phyloP scores from a whole-genome alignment of 2,113 vertebrate genomes.

The Glaucomys volans region DNA sequence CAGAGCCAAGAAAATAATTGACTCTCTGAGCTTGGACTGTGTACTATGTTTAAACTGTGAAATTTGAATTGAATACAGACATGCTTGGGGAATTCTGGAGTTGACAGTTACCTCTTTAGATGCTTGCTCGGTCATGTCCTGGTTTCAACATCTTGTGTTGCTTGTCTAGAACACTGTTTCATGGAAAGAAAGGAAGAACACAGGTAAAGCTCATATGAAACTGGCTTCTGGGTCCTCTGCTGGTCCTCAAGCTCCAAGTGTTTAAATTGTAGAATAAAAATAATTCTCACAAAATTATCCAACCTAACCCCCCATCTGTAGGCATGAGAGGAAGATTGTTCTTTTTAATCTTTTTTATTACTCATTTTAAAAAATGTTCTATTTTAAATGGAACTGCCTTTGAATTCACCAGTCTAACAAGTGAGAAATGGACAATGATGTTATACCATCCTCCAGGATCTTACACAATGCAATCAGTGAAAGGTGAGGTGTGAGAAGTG shows the following conservation, averaged over 20 bases:
- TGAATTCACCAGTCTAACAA: background rate
- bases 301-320: background rate
- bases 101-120: background rate
- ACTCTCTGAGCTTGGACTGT: background rate
- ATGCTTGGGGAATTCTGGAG: background rate
- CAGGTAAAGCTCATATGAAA: background rate
- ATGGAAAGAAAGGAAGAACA: background rate
- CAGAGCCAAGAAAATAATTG: background rate
- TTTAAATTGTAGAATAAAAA: background rate
- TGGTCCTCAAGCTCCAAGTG: background rate
- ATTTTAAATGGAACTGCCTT: background rate
- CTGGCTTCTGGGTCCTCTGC: background rate
- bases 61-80: background rate
- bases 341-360: background rate
- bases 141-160: fast-evolving
- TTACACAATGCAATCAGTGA: background rate
- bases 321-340: background rate
- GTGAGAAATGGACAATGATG: background rate
- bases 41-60: background rate
- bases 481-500: background rate
- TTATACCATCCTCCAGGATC: background rate
- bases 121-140: background rate
- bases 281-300: background rate
- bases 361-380: background rate
- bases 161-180: background rate